Base-by-base conservation (phyloP, 2,888 invertebrate species). In the Philopedon plagiatum region DNA sequence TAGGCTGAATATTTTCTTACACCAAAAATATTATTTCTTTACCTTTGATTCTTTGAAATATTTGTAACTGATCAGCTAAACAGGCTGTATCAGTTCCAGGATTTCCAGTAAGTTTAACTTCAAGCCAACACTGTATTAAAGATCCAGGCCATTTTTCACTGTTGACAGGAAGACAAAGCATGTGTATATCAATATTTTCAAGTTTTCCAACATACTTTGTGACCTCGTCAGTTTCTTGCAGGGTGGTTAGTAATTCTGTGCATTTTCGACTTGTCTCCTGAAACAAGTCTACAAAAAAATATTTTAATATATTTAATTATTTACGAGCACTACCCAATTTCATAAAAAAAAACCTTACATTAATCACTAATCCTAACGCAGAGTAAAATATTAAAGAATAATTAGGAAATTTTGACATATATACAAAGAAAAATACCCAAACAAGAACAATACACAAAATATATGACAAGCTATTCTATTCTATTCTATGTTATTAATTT, bases 11-110 rank as follows among this genome's bases (percentile, higher is more conserved):
- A n/a, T n/a, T n/a, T n/a, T n/a, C n/a, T n/a, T n/a, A n/a, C n/a
- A n/a, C n/a, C n/a, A n/a, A 15, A 18, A 5, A 18, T 5, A 44
- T 18, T 11, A 46, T 13, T 46, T 9, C 15, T n/a, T 29, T 66
- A 75, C 75, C 93, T 86, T 97, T 95, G 0, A 97, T 87, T 76
- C 93, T 91, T 83, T 96, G 93, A 60, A 97, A 89, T 88, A 97
- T 92, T 49, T 94, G 86, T 62, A 98, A 86, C 82, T 97, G 95
- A 76, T 93, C 92, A 0, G 94, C 93, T 76, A 96, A 90, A 56
- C 92, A 90, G 58, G 92, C 90, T 23, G 95, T 91, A 77, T 96
- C 94, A 64, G 92, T 93, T 79, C 94, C 93, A 0, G 97, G 96
- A 85, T 95, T 94, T 0, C 94, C 87, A 44, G 96, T 87, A 34